A percentile compares a stretch with the other conserved stretches of the same genome.
These are phyloP conservation scores for Amblyraja radiata DNA, from an alignment of 2,797 vertebrate species.

Conservation along the genomic window DNA sequence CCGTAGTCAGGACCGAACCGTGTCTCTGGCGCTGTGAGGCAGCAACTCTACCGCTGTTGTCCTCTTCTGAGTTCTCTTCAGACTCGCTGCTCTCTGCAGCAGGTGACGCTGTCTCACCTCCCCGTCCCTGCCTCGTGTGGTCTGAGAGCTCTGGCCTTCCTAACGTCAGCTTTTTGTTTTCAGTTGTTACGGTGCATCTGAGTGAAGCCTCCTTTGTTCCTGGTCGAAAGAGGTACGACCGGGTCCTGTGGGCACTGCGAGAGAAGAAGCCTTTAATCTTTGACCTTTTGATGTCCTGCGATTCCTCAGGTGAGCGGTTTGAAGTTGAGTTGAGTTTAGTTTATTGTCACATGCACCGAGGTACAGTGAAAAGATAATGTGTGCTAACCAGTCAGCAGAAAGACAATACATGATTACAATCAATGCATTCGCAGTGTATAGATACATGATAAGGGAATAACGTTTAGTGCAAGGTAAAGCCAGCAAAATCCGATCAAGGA, in stretches of 20 bases:
- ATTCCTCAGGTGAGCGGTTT: constrained; percentile 62
- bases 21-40: too few species aligned
- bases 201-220: constrained; percentile 60
- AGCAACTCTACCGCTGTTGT: too few species aligned
- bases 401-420: too few species aligned
- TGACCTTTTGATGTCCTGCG: constrained; percentile 75
- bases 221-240: constrained; percentile 66
- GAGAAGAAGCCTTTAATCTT: constrained; percentile 69
- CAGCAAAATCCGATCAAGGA: too few species aligned
- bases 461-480: too few species aligned
- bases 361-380: too few species aligned
- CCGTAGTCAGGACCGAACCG: too few species aligned
- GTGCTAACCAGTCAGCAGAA: too few species aligned
- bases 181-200: constrained; percentile 77
- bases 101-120: background rate
- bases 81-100: background rate
- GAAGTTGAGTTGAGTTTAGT: background rate
- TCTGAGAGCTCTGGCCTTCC: background rate
- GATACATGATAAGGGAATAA: too few species aligned
- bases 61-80: background rate
- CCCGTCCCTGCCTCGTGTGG: background rate
- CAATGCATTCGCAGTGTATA: too few species aligned
- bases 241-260: constrained; percentile 68
- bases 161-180: constrained; percentile 43
- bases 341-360: too few species aligned